A percentile compares a stretch with the other conserved stretches of the same genome.
These are phyloP conservation scores for Poecilia picta DNA, from an alignment of 2,797 vertebrate species.

Conservation along the genomic window DNA sequence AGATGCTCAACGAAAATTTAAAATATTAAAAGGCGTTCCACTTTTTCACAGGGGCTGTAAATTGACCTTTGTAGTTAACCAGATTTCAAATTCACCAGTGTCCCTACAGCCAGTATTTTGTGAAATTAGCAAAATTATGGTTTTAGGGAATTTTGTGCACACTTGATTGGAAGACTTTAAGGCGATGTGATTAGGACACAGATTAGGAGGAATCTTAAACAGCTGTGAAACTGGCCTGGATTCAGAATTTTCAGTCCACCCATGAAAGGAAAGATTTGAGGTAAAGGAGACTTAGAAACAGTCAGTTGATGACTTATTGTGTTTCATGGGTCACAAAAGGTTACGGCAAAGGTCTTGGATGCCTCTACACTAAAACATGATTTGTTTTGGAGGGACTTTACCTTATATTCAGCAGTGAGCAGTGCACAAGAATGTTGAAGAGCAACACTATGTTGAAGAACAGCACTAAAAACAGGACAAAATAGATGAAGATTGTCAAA, in stretches of 20 bases:
- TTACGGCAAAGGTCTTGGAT: background rate
- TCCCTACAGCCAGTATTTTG: background rate
- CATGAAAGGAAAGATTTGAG: too few relatives aligned
- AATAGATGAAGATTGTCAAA: background rate
- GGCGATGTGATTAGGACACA: background rate
- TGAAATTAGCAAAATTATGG: background rate
- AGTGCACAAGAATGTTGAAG: background rate
- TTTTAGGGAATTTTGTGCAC: background rate
- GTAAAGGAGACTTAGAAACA: background rate
- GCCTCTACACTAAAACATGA: background rate
- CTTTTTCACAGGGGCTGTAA: background rate
- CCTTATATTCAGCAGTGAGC: background rate
- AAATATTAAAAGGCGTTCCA: background rate
- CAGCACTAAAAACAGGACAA: background rate
- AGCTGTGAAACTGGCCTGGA: background rate
- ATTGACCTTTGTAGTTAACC: background rate
- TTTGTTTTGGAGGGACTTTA: background rate
- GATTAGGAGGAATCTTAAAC: background rate
- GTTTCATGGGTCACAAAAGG: background rate
- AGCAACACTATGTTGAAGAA: background rate
- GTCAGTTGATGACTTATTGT: background rate
- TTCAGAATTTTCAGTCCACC: background rate
- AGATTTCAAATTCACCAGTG: background rate
- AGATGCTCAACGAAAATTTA: constrained; percentile 4
- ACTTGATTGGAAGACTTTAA: background rate